A percentile compares a stretch with the other conserved stretches of the same genome.
Conservation (phyloP, 2,113 vertebrate species). For the Microcebus griseorufus region DNA sequence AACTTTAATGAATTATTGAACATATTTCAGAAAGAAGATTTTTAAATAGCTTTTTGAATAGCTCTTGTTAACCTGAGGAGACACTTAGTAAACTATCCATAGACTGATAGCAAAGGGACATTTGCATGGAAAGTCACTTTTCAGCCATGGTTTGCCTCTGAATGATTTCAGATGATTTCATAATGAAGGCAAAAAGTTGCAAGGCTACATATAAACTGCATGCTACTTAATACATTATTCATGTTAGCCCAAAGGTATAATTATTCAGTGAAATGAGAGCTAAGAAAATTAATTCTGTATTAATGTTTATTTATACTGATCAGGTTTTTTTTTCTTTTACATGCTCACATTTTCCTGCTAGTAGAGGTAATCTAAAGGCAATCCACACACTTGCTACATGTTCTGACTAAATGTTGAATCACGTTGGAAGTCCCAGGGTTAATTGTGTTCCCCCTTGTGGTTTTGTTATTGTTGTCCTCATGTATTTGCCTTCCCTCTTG, state of each 20-base stretch:
- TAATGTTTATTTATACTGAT: conserved; percentile 94
- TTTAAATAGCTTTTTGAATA: conserved; percentile 77
- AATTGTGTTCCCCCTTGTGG: not conserved
- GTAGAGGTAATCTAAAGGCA: conserved; percentile 22
- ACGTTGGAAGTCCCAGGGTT: conserved; percentile 20
- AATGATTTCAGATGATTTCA: conserved; percentile 89
- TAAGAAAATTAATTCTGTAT: conserved; percentile 95
- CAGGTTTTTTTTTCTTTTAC: conserved; percentile 72
- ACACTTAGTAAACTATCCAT: conserved; percentile 71
- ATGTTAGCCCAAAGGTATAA: conserved; percentile 92
- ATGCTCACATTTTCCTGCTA: conserved; percentile 58
- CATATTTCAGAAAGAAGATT: conserved; percentile 74
- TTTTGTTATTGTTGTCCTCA: not conserved
- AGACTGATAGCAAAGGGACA: conserved; percentile 81
- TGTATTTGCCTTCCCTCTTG: conserved; percentile 51
- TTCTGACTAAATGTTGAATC: not conserved
- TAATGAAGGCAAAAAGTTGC: conserved; percentile 92
- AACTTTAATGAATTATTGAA: conserved; percentile 86
- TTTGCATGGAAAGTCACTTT: conserved; percentile 93
- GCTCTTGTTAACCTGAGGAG: conserved; percentile 84
- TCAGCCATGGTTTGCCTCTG: conserved; percentile 87
- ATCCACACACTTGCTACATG: not conserved
- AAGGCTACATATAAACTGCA: conserved; percentile 91
- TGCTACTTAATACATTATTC: conserved; percentile 95
- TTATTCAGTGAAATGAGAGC: conserved; percentile 95